A percentile compares a stretch with the other conserved stretches of the same genome.
Conservation (phyloP, 2,113 vertebrate genomes). For the Erythrolamprus reginae region DNA sequence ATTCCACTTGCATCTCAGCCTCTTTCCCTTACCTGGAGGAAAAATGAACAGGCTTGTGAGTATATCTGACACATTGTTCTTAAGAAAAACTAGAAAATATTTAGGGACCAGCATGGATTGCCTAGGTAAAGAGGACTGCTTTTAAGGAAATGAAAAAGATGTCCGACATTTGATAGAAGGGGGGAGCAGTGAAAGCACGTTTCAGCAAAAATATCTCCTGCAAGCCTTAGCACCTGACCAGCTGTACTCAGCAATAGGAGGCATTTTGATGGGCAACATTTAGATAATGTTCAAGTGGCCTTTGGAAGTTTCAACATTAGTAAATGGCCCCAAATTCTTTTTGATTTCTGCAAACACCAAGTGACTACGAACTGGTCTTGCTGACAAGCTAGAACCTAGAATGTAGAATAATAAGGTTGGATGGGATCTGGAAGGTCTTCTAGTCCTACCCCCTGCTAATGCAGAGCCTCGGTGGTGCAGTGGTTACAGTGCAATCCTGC, state of each 20-base stretch:
- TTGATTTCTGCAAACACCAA: background rate
- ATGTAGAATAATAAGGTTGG: background rate
- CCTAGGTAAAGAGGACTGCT: background rate
- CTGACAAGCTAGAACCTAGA: background rate
- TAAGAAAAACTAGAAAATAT: background rate
- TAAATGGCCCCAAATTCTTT: background rate
- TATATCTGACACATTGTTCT: conserved; percentile 39
- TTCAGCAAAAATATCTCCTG: background rate
- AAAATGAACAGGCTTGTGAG: conserved; percentile 71
- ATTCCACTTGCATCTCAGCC: conserved; percentile 30
- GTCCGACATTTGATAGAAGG: background rate
- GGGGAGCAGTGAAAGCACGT: background rate
- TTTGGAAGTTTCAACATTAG: background rate
- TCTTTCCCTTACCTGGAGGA: conserved; percentile 31
- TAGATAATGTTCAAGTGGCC: background rate
- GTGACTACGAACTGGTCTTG: background rate
- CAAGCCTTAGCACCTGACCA: background rate
- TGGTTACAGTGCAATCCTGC: too few relatives aligned
- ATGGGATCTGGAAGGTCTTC: background rate
- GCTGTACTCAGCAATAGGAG: background rate
- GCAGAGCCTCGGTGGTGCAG: too few relatives aligned
- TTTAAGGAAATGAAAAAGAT: background rate
- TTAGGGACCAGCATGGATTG: background rate
- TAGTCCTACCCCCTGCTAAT: background rate
- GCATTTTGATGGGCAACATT: background rate